phyloP scores from a whole-genome alignment of 2,888 invertebrate species.

The Branchipolynoe longqiensis region DNA sequence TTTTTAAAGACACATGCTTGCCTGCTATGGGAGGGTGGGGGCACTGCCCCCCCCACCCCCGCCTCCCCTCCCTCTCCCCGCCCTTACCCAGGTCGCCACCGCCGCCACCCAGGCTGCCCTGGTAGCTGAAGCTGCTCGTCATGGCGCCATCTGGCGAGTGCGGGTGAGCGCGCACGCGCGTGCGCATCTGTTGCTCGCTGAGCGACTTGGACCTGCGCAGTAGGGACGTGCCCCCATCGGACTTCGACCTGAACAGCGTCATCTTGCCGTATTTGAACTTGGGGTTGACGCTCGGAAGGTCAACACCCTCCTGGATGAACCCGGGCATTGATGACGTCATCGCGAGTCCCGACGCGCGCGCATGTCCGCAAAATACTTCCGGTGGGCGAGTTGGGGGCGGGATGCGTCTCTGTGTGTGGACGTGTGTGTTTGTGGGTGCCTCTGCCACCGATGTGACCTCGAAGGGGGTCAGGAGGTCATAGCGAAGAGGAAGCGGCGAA shows the following conservation, averaged over 20 bases:
- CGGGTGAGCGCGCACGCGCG: slow-evolving; percentile 32
- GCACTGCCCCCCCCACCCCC: background rate
- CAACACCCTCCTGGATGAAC: slow-evolving; percentile 41
- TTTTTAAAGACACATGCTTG: no score
- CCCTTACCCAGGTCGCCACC: slow-evolving; percentile 25
- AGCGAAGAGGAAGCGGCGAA: no score
- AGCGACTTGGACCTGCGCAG: slow-evolving; percentile 50
- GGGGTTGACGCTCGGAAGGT: slow-evolving; percentile 54
- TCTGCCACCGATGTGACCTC: background rate
- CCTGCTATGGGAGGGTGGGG: no score
- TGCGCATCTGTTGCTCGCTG: slow-evolving; percentile 38
- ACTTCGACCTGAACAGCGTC: slow-evolving; percentile 49
- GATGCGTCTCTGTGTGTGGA: background rate
- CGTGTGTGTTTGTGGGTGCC: background rate
- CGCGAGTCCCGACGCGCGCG: background rate
- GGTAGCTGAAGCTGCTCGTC: slow-evolving; percentile 42
- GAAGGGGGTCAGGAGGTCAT: background rate
- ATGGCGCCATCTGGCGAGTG: slow-evolving; percentile 28
- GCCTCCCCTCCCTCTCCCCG: background rate
- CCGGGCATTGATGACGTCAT: slow-evolving; percentile 39
- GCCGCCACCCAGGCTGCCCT: background rate
- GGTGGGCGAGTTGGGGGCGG: background rate
- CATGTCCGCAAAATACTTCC: background rate
- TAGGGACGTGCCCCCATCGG: slow-evolving; percentile 33
- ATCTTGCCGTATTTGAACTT: slow-evolving; percentile 55